A percentile compares a stretch with the other conserved stretches of the same genome.
phyloP scores from a whole-genome alignment of 2,113 vertebrate genomes.

The Engystomops pustulosus region DNA sequence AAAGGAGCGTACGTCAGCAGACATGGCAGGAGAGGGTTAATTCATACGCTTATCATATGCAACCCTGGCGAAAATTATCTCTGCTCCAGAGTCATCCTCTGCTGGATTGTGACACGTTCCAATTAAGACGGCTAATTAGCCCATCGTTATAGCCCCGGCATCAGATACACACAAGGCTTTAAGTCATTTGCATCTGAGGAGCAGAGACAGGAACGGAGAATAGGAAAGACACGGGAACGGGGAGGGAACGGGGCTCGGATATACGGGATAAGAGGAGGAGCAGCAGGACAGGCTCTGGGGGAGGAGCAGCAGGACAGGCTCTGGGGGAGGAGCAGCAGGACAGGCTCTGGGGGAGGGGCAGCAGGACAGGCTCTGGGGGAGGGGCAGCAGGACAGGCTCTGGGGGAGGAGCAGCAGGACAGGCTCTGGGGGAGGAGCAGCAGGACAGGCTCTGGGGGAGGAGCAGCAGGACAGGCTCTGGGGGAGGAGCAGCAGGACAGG shows the following conservation, averaged over 20 bases:
- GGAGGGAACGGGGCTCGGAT: not conserved
- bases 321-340: too few species aligned
- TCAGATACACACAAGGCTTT: slow-evolving; percentile 24
- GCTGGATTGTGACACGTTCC: slow-evolving; percentile 46
- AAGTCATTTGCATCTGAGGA: slow-evolving; percentile 33
- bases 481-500: too few species aligned
- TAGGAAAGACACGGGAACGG: slow-evolving; percentile 2
- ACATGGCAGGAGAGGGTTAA: slow-evolving; percentile 12
- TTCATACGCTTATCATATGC: not conserved
- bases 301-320: too few species aligned
- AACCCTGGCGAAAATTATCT: slow-evolving; percentile 41
- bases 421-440: too few species aligned
- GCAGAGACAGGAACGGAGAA: slow-evolving; percentile 11
- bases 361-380: too few species aligned
- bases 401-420: too few species aligned
- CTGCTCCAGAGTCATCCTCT: slow-evolving; percentile 38
- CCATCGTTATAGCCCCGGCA: slow-evolving; percentile 21
- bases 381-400: too few species aligned
- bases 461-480: too few species aligned
- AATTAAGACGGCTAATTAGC: slow-evolving; percentile 52
- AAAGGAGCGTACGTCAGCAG: too few species aligned
- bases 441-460: too few species aligned
- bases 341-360: too few species aligned
- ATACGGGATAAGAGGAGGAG: not conserved
- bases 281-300: not conserved